Percentiles rank a stretch among this genome's conserved stretches.
phyloP scores from a whole-genome alignment of 2,113 vertebrate species.

The Polyodon spathula region DNA sequence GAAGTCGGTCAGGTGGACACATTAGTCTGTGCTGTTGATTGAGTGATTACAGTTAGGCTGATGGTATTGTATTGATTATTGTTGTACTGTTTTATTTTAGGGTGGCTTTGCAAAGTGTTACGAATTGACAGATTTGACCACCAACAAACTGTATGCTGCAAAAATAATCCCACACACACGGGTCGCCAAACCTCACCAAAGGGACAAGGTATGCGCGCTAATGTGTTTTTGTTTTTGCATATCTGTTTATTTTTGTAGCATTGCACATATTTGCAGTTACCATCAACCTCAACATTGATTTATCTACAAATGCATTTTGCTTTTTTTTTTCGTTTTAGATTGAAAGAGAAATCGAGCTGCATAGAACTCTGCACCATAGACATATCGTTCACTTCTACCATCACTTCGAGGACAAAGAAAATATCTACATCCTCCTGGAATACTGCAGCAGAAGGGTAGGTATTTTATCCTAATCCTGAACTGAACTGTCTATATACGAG shows the following conservation, averaged over 20 bases:
- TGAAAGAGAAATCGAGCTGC: conserved; percentile 93
- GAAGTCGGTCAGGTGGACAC: too few species aligned
- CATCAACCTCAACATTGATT: not conserved
- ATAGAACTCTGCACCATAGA: conserved; percentile 79
- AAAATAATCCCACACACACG: conserved; percentile 96
- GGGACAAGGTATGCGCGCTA: conserved; percentile 75
- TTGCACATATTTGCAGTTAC: too few species aligned
- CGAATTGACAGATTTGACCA: conserved; percentile 92
- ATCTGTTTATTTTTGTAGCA: not conserved
- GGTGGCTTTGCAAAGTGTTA: conserved; percentile 97
- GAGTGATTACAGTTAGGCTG: too few species aligned
- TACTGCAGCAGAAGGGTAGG: conserved; percentile 95
- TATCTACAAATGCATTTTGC: too few species aligned
- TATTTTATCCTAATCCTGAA: conserved; percentile 8
- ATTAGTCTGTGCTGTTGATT: too few species aligned
- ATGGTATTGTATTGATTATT: not conserved
- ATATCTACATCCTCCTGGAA: conserved; percentile 95
- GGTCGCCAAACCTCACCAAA: conserved; percentile 94
- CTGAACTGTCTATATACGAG: too few species aligned
- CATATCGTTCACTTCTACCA: conserved; percentile 95
- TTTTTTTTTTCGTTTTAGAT: conserved; percentile 56
- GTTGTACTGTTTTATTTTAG: conserved; percentile 52
- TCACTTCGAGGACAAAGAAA: conserved; percentile 95
- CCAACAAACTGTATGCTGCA: conserved; percentile 92
- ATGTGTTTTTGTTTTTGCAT: not conserved